Percentiles rank a stretch among this genome's conserved stretches.
These are phyloP conservation scores for Lampris megalopsis DNA, from an alignment of 2,113 vertebrate genomes.

Conservation along the genomic window DNA sequence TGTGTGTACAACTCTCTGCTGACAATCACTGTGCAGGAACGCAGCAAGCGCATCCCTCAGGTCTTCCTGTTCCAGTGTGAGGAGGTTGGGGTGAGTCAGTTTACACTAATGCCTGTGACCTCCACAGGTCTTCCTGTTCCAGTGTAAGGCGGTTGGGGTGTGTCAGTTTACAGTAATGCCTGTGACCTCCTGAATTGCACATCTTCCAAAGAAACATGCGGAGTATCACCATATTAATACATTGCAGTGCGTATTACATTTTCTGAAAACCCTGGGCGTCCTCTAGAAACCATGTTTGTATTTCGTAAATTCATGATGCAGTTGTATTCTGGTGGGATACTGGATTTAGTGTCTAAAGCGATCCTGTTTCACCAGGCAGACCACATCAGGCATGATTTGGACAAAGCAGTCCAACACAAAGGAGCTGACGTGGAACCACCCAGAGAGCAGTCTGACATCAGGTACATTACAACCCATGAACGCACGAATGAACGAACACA, in stretches of 20 bases:
- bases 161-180: constrained; percentile 59
- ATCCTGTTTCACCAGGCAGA: constrained; percentile 81
- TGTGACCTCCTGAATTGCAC: neutral
- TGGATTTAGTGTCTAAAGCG: neutral
- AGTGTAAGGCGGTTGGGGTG: constrained; percentile 88
- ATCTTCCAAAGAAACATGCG: neutral
- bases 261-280: neutral
- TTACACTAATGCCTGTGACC: neutral
- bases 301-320: neutral
- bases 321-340: neutral
- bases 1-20: constrained; percentile 87
- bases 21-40: constrained; percentile 79
- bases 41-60: constrained; percentile 49
- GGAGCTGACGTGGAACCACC: constrained; percentile 46
- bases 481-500: too few relatives aligned
- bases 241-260: neutral
- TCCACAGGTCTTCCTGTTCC: constrained; percentile 86
- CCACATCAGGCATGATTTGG: constrained; percentile 80
- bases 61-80: constrained; percentile 92
- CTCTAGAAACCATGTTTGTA: neutral
- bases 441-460: constrained; percentile 57
- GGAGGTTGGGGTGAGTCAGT: constrained; percentile 83
- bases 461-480: constrained; percentile 48
- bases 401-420: constrained; percentile 70
- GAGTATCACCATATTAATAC: neutral